Evolutionary conservation across 2,888 invertebrate genomes (phyloP).

Genomic region (Crematogaster levior): DNA sequence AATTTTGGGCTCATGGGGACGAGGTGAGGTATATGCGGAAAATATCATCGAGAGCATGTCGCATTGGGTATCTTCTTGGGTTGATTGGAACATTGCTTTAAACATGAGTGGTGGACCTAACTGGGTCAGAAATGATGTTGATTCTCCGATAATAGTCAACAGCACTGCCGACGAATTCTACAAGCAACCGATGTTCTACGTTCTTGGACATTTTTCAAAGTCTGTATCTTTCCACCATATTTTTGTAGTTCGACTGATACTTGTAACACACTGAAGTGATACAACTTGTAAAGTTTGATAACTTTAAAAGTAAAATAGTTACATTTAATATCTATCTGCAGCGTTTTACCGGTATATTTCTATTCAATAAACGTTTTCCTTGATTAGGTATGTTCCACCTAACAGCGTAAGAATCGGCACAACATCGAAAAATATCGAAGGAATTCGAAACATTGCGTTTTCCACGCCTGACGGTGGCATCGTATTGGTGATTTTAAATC

Average conservation of each 20-base stretch:
- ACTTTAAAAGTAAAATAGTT: background rate
- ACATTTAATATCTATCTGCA: background rate
- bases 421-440: background rate
- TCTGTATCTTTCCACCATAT: background rate
- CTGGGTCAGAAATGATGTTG: slow-evolving; percentile 89
- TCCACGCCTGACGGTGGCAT: slow-evolving; percentile 40
- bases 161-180: slow-evolving; percentile 90
- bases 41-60: slow-evolving; percentile 88
- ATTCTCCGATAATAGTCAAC: slow-evolving; percentile 92
- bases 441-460: slow-evolving; percentile 51
- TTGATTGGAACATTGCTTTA: slow-evolving; percentile 96
- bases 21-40: slow-evolving; percentile 88
- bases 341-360: background rate
- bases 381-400: slow-evolving; percentile 56
- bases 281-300: background rate
- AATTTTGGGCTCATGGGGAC: slow-evolving; percentile 91
- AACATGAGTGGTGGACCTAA: slow-evolving; percentile 90
- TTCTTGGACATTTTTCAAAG: slow-evolving; percentile 90
- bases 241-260: background rate
- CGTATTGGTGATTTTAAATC: slow-evolving; percentile 54
- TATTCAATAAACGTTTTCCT: background rate
- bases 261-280: background rate
- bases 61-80: slow-evolving; percentile 93
- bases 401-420: slow-evolving; percentile 55
- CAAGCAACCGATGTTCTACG: slow-evolving; percentile 96